Evolutionary conservation across 2,888 invertebrate species (phyloP), one percentile per base, ranked within the genome.

Genomic region (Chymomyza caudatula): DNA sequence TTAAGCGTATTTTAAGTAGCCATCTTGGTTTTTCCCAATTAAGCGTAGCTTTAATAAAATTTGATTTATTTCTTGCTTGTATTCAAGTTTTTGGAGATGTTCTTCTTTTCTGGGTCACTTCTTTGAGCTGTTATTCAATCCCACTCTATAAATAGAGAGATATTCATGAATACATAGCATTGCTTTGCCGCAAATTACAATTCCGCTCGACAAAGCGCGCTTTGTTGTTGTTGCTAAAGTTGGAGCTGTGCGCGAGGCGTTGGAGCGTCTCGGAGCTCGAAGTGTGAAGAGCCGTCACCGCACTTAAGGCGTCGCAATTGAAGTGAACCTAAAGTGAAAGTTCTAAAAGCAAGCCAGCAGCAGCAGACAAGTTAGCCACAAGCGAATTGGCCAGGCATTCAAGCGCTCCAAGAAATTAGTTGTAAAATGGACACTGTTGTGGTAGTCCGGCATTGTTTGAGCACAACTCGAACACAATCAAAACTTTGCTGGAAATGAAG

Each of bases 261-360:
- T 37, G 23, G 58, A 5, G 5, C 15, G 44, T 15, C 22, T 15
- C n/a, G 43, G 58, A 37, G 42, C 56, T 53, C 54, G 61, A 55
- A 52, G 69, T 49, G 71, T 52, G 44, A 73, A 65, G 65, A 51
- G 63, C 2, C 1, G 29, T n/a, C n/a, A n/a, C 20, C 13, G 52
- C 52, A 54, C 56, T 67, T 54, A 51, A 57, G 56, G 60, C 55
- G n/a, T n/a, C 49, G 53, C 73, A 79, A 69, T 77, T 69, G 83
- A 71, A 70, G 74, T 70, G 63, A 79, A 76, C 78, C 77, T 82
- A 82, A 82, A 82, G 82, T 82, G 82, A 82, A 82, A 82, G 82
- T 82, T 82, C 82, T 82, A 82, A 78, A 75, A 76, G 78, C 65
- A 25, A 63, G 63, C 69, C 63, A 76, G 49, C 37, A 43, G 56